phyloP scores from a whole-genome alignment of 2,888 invertebrate genomes.

The Drosophila diplacantha region DNA sequence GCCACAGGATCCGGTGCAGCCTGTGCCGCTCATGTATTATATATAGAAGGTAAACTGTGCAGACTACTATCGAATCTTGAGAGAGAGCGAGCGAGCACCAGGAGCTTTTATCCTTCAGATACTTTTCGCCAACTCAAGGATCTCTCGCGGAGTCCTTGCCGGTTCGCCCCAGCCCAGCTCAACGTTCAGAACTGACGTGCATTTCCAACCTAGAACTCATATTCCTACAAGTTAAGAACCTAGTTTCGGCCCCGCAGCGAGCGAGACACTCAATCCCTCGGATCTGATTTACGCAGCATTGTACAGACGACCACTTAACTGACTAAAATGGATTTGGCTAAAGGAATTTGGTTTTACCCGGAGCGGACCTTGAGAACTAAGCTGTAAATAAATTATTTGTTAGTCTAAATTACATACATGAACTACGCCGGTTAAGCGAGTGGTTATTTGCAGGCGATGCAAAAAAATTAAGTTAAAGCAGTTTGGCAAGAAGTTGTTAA shows the following conservation, averaged over 20 bases:
- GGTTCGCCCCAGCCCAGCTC: slow-evolving; percentile 12
- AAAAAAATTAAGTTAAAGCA: slow-evolving; percentile 30
- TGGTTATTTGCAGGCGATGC: slow-evolving; percentile 45
- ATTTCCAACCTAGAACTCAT: slow-evolving; percentile 25
- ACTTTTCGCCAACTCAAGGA: slow-evolving; percentile 16
- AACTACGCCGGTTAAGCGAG: slow-evolving; percentile 40
- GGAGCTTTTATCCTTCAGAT: slow-evolving; percentile 22
- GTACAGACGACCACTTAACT: slow-evolving; percentile 39
- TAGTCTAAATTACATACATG: slow-evolving; percentile 37
- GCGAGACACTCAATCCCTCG: slow-evolving; percentile 21
- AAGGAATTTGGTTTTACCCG: slow-evolving; percentile 22
- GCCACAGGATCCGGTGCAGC: slow-evolving; percentile 14
- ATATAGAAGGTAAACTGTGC: slow-evolving; percentile 11
- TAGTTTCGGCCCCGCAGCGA: slow-evolving; percentile 14
- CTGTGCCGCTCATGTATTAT: slow-evolving; percentile 30
- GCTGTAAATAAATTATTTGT: slow-evolving; percentile 45
- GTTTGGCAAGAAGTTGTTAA: slow-evolving; percentile 33
- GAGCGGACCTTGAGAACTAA: slow-evolving; percentile 26
- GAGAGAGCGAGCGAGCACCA: slow-evolving; percentile 5
- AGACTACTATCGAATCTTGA: slow-evolving; percentile 9
- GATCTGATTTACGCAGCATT: slow-evolving; percentile 31
- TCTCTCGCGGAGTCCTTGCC: background rate
- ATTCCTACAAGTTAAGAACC: slow-evolving; percentile 28
- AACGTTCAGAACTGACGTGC: slow-evolving; percentile 34
- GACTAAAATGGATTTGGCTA: slow-evolving; percentile 36